A percentile compares a stretch with the other conserved stretches of the same genome.
Evolutionary conservation across 2,113 vertebrate genomes (phyloP).

Genomic region (Hippocampus zosterae): DNA sequence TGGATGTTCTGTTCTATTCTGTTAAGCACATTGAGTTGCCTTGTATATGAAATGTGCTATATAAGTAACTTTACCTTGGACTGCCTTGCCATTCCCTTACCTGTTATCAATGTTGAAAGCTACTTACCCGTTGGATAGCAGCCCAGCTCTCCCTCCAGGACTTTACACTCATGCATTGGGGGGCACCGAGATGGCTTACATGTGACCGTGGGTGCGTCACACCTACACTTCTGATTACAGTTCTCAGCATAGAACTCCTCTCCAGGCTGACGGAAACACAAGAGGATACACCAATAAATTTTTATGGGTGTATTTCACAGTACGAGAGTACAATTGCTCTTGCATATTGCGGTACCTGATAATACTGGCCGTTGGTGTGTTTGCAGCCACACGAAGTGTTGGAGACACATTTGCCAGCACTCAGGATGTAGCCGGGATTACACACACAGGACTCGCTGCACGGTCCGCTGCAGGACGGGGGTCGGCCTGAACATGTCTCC

Average conservation of each 20-base stretch:
- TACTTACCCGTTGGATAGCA: slow-evolving; percentile 72
- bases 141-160: slow-evolving; percentile 64
- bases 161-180: slow-evolving; percentile 63
- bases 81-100: no score
- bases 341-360: slow-evolving; percentile 51
- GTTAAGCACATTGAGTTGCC: no score
- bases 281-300: neutral
- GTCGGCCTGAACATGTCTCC: slow-evolving; percentile 48
- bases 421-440: slow-evolving; percentile 68
- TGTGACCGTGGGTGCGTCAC: slow-evolving; percentile 49
- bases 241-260: slow-evolving; percentile 66
- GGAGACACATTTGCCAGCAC: slow-evolving; percentile 65
- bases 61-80: no score
- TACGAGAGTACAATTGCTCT: neutral
- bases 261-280: slow-evolving; percentile 55
- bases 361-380: slow-evolving; percentile 64
- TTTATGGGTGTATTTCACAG: neutral
- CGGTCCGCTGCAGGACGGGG: slow-evolving; percentile 57
- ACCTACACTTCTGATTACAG: slow-evolving; percentile 62
- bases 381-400: slow-evolving; percentile 64
- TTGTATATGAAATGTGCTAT: no score
- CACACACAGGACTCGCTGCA: slow-evolving; percentile 73
- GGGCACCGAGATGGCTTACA: slow-evolving; percentile 61
- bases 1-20: neutral
- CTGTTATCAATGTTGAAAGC: neutral